Percentiles rank a stretch among this genome's conserved stretches.
Conservation (phyloP, 2,113 vertebrate species). For the Chauna torquata region DNA sequence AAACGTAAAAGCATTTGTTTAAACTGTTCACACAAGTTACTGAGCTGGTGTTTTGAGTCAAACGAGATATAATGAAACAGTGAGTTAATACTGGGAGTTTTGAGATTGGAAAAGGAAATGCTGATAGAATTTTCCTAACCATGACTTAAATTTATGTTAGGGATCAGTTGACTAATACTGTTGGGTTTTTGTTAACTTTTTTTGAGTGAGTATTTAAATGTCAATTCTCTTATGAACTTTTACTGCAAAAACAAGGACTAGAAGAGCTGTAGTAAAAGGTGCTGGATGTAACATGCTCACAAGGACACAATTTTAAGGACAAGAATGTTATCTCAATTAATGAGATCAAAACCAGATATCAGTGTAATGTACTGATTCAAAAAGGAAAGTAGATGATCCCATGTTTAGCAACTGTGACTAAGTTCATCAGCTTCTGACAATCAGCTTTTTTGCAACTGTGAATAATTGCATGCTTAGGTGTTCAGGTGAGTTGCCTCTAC, state of each 20-base stretch:
- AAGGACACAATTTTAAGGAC: neutral
- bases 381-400: neutral
- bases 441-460: neutral
- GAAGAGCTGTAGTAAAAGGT: neutral
- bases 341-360: neutral
- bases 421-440: neutral
- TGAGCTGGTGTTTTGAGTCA: neutral
- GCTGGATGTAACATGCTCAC: neutral
- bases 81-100: neutral
- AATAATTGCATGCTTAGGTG: neutral
- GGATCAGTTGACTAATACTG: neutral
- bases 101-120: neutral
- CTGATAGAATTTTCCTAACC: neutral
- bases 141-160: neutral
- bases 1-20: neutral
- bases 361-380: neutral
- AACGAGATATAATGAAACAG: neutral
- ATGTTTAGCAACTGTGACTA: neutral
- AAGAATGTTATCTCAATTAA: neutral
- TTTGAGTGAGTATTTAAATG: neutral
- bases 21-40: neutral
- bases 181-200: neutral
- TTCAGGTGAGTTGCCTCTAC: neutral
- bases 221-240: neutral
- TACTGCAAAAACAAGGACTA: neutral